A percentile compares a stretch with the other conserved stretches of the same genome.
phyloP scores from a whole-genome alignment of 2,113 vertebrate genomes.

The Mus pahari region DNA sequence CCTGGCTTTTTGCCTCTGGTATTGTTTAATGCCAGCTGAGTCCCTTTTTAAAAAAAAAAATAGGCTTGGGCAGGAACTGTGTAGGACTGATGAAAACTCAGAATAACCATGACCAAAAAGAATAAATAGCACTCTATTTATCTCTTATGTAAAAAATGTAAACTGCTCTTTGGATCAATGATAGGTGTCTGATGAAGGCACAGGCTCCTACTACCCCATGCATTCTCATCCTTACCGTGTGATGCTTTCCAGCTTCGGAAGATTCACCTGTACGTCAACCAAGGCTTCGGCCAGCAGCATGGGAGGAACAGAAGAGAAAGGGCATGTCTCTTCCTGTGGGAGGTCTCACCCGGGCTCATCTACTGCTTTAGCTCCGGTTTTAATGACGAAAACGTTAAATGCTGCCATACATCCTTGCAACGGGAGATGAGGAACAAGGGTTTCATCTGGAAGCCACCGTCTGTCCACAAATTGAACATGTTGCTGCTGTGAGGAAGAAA shows the following conservation, averaged over 20 bases:
- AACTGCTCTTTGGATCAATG: neutral
- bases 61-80: conserved; percentile 20
- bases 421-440: neutral
- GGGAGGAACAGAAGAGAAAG: neutral
- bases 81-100: conserved; percentile 16
- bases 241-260: neutral
- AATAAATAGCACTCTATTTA: neutral
- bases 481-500: neutral
- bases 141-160: neutral
- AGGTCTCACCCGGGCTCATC: neutral
- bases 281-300: neutral
- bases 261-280: neutral
- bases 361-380: neutral
- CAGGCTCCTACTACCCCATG: neutral
- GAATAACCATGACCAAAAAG: conserved; percentile 32
- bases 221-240: neutral
- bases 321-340: neutral
- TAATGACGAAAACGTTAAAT: neutral
- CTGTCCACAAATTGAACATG: neutral
- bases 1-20: neutral
- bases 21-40: conserved; percentile 51
- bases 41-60: neutral
- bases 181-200: neutral
- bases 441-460: neutral
- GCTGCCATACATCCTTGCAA: neutral